Conservation (phyloP, 2,797 vertebrate species). For the Alfaro cultratus region DNA sequence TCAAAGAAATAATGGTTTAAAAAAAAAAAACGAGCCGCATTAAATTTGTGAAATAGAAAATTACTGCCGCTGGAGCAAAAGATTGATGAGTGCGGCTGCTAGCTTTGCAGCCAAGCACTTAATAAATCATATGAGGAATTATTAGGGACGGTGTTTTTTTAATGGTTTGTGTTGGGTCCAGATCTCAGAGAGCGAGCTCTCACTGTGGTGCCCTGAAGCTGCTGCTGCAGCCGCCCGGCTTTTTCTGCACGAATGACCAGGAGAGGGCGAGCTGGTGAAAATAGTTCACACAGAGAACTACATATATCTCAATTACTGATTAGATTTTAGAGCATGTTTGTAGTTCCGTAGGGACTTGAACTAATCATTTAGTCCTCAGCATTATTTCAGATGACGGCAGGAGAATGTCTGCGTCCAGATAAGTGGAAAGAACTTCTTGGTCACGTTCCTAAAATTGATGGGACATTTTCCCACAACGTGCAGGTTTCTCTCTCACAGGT, state of each 20-base stretch:
- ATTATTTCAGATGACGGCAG: neutral
- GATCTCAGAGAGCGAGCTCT: constrained; percentile 70
- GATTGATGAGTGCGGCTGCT: constrained; percentile 85
- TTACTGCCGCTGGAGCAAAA: constrained; percentile 80
- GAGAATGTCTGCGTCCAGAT: neutral
- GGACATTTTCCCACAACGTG: neutral
- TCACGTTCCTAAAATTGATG: neutral
- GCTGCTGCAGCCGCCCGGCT: constrained; percentile 7
- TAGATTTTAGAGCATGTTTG: neutral
- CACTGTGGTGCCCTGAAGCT: constrained; percentile 51
- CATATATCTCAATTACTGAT: neutral
- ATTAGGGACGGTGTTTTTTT: constrained; percentile 75
- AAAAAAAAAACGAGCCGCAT: constrained; percentile 77
- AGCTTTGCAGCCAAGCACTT: constrained; percentile 84
- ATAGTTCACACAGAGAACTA: neutral
- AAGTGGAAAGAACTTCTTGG: neutral
- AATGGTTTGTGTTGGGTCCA: constrained; percentile 72
- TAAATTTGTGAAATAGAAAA: constrained; percentile 86
- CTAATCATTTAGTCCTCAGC: neutral
- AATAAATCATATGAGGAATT: constrained; percentile 85
- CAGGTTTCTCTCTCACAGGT: neutral
- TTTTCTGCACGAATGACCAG: neutral
- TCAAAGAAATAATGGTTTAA: constrained; percentile 81
- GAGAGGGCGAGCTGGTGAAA: constrained; percentile 2
- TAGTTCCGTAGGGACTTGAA: neutral